phyloP scores from a whole-genome alignment of 1,140 invertebrate genomes.

The Papilio aristodemus region DNA sequence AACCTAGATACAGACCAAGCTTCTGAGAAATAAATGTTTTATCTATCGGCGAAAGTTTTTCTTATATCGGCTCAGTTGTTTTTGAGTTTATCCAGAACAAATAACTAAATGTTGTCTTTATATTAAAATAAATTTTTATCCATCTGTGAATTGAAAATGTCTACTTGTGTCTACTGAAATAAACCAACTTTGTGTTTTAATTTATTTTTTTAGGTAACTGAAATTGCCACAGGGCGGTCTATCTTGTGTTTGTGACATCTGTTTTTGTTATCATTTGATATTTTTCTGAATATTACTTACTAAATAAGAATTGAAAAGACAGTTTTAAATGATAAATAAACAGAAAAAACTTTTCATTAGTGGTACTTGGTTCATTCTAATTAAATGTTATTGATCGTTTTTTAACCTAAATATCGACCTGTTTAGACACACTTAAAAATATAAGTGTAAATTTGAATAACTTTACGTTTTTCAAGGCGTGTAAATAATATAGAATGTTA shows the following conservation, averaged over 20 bases:
- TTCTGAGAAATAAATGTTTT: too few species aligned
- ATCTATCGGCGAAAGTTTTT: too few species aligned
- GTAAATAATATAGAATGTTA: not conserved
- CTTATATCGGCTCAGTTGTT: too few species aligned
- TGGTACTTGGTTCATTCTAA: too few species aligned
- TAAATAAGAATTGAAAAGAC: too few species aligned
- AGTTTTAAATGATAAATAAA: too few species aligned
- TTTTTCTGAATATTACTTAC: not conserved
- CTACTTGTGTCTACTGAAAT: not conserved
- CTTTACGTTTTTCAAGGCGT: not conserved
- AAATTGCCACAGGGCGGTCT: not conserved
- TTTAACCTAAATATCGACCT: too few species aligned
- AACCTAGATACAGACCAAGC: too few species aligned
- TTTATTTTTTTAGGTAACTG: not conserved
- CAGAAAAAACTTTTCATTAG: too few species aligned
- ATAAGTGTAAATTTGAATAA: not conserved
- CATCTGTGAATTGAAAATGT: not conserved
- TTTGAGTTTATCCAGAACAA: too few species aligned
- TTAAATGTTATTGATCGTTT: too few species aligned
- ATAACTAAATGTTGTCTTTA: too few species aligned
- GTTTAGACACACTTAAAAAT: not conserved
- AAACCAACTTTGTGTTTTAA: not conserved
- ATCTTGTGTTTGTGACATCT: not conserved
- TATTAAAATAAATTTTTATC: not conserved
- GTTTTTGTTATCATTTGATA: not conserved